Evolutionary conservation across 2,888 invertebrate species (phyloP), one percentile per base, ranked within the genome.

Genomic region (Heliconius hortense): DNA sequence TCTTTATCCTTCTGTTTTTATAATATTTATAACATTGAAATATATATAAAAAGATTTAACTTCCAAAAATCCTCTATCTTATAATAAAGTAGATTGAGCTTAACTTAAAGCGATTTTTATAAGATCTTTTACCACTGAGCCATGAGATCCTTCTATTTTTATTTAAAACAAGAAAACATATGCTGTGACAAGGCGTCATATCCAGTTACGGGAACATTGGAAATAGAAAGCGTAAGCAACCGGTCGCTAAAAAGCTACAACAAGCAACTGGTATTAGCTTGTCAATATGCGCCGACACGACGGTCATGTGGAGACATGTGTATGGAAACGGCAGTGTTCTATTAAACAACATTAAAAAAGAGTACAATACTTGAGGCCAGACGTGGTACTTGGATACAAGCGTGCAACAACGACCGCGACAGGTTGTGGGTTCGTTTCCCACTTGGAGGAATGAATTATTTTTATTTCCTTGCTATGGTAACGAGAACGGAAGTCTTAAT

Each of bases 221-320:
- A 74, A 74, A 74, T 74, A 74, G 74, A 74, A 74, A 70, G 74
- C 70, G 31, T 60, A 4, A 60, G 60, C 31, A 31, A 74, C 74
- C 69, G 62, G 69, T 62, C 62, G 69, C 60, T 48, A 69, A 28
- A 56, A 39, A 53, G 63, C 62, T 53, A 62, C 63, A 70, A 74
- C 74, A 70, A 70, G 56, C 24, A 31, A 24, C 60, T 48, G n/a
- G 73, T 48, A 74, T 63, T 53, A 69, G 31, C 28, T 62, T 48
- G 74, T 74, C 69, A 69, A 69, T 74, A 60, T 53, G 35, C 26
- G n/a, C 21, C 18, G 69, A 48, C 68, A 28, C 35, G 43, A 68
- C 26, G 31, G 35, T 39, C 35, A 31, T 68, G 24, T 60, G 18
- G n/a, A 72, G 31, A 64, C 78, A 79, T 69, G 43, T 68, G 43